Percentiles rank a stretch among this genome's conserved stretches.
These are phyloP conservation scores for Eueides isabella DNA, from an alignment of 1,140 invertebrate species.

Conservation along the genomic window DNA sequence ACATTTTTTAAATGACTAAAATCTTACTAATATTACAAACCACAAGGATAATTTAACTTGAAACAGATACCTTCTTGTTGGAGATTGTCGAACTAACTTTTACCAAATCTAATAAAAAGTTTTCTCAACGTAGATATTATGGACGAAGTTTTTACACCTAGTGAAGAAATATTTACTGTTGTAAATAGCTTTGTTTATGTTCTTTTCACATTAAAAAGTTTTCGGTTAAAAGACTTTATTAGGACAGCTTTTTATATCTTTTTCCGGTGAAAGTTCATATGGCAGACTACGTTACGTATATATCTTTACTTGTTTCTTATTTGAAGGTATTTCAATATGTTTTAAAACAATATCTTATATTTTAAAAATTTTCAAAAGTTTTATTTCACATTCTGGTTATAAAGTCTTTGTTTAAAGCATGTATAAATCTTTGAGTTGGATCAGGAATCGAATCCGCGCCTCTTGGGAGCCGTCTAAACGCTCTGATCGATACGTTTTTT, in stretches of 20 bases:
- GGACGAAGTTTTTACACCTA: slow-evolving; percentile 16
- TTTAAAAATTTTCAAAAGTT: too few relatives aligned
- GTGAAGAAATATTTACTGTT: slow-evolving; percentile 18
- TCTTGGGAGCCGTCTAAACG: too few relatives aligned
- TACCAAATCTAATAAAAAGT: slow-evolving; percentile 25
- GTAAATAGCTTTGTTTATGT: neutral
- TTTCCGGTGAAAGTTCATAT: neutral
- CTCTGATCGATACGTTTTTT: too few relatives aligned
- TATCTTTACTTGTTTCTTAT: too few relatives aligned
- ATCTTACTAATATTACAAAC: neutral
- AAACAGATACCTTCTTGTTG: slow-evolving; percentile 13
- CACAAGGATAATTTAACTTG: slow-evolving; percentile 23
- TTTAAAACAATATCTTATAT: too few relatives aligned
- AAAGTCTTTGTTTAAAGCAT: too few relatives aligned
- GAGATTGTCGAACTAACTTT: slow-evolving; percentile 19
- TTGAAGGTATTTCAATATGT: too few relatives aligned
- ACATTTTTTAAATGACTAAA: slow-evolving; percentile 2
- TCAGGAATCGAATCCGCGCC: too few relatives aligned
- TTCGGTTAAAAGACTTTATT: neutral
- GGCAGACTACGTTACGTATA: neutral
- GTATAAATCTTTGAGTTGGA: too few relatives aligned
- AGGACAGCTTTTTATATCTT: neutral
- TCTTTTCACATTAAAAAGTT: slow-evolving; percentile 8
- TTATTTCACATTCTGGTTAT: too few relatives aligned
- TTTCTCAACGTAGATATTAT: slow-evolving; percentile 18